These are phyloP conservation scores for Merops nubicus DNA, from an alignment of 2,113 vertebrate species.

Conservation along the genomic window DNA sequence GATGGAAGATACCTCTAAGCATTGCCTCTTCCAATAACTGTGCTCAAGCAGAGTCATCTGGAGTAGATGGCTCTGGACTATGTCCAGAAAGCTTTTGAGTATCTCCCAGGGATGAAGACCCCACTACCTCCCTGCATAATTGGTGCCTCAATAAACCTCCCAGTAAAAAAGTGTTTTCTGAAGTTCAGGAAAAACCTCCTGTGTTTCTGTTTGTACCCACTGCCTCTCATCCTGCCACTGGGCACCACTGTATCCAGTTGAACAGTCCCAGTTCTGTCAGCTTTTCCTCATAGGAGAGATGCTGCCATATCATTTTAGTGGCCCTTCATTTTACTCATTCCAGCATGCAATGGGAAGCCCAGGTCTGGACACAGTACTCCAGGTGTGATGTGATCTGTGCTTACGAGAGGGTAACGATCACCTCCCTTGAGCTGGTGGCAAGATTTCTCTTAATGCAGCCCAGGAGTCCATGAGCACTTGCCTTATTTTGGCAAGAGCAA, in stretches of 20 bases:
- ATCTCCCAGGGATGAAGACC: not conserved
- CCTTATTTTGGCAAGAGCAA: not conserved
- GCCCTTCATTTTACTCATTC: not conserved
- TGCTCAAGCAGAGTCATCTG: not conserved
- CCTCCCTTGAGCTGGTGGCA: not conserved
- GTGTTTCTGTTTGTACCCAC: not conserved
- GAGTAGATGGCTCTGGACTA: not conserved
- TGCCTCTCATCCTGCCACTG: not conserved
- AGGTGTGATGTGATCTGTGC: not conserved
- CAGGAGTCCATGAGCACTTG: not conserved
- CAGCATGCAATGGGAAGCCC: not conserved
- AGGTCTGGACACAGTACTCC: not conserved
- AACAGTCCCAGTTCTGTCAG: not conserved
- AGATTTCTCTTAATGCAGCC: not conserved
- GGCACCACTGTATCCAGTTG: too few species aligned
- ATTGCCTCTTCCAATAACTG: accelerated
- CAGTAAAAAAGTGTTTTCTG: not conserved
- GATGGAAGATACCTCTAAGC: not conserved
- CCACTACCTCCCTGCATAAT: not conserved
- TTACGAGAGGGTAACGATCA: not conserved
- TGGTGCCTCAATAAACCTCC: not conserved
- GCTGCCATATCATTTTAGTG: not conserved
- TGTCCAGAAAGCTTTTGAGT: not conserved
- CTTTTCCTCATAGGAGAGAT: not conserved
- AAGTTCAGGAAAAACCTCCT: not conserved